Evolutionary conservation across 2,113 vertebrate species (phyloP).

Genomic region (Chamaea fasciata): DNA sequence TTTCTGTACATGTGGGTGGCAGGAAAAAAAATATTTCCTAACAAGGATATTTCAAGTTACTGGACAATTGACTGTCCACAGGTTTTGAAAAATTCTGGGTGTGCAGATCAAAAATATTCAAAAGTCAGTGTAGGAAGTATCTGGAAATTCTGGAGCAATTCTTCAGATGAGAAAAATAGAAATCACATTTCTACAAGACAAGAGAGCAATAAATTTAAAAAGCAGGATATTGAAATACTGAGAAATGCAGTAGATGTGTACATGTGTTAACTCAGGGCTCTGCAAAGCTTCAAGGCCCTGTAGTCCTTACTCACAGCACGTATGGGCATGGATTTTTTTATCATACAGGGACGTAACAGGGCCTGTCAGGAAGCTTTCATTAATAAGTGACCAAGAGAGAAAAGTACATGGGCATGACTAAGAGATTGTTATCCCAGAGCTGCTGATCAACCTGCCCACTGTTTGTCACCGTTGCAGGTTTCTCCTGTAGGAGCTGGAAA

Average conservation of each 20-base stretch:
- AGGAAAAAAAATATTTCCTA: not conserved
- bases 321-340: not conserved
- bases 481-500: not conserved
- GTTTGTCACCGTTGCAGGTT: not conserved
- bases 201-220: not conserved
- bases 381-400: not conserved
- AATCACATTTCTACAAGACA: not conserved
- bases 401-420: not conserved
- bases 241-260: not conserved
- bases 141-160: not conserved
- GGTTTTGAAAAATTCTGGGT: not conserved
- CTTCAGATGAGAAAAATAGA: not conserved
- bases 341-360: not conserved
- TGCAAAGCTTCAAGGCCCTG: not conserved
- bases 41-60: not conserved
- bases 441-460: not conserved
- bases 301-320: not conserved
- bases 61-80: not conserved
- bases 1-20: not conserved
- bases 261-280: not conserved
- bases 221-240: not conserved
- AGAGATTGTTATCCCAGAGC: not conserved
- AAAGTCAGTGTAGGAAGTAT: not conserved
- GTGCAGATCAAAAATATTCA: not conserved
- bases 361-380: not conserved